Evolutionary conservation across 2,888 invertebrate genomes (phyloP).

Genomic region (Drosophila pseudotakahashii): DNA sequence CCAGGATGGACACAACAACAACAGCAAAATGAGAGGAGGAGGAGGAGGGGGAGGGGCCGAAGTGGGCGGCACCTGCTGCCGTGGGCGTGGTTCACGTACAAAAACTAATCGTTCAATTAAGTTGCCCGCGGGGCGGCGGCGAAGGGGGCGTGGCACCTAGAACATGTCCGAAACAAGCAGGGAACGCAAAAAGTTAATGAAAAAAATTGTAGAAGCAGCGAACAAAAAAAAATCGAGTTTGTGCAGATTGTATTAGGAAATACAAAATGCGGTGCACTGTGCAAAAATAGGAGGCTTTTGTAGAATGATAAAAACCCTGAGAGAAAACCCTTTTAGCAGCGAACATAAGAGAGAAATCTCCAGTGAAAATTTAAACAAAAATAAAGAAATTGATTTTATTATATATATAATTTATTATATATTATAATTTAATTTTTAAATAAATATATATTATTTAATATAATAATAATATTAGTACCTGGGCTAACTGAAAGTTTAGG

Average conservation of each 20-base stretch:
- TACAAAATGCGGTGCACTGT: constrained; percentile 1
- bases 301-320: too few relatives aligned
- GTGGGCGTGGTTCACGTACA: constrained; percentile 70
- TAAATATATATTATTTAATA: too few relatives aligned
- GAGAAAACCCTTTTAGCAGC: too few relatives aligned
- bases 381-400: too few relatives aligned
- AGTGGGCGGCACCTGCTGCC: background rate
- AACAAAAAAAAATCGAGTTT: constrained; percentile 18
- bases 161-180: constrained; percentile 67
- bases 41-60: background rate
- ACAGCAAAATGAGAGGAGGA: background rate
- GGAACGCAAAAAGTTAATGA: constrained; percentile 70
- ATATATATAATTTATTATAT: too few relatives aligned
- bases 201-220: constrained; percentile 29
- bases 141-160: constrained; percentile 8
- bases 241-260: constrained; percentile 21
- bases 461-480: too few relatives aligned
- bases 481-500: too few relatives aligned
- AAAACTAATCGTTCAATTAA: constrained; percentile 79
- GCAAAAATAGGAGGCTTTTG: background rate
- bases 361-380: too few relatives aligned
- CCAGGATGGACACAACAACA: constrained; percentile 18
- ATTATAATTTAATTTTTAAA: too few relatives aligned
- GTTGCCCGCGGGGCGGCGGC: constrained; percentile 35
- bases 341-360: too few relatives aligned